Conservation (phyloP, 2,888 invertebrate genomes). For the Arenicola marina region DNA sequence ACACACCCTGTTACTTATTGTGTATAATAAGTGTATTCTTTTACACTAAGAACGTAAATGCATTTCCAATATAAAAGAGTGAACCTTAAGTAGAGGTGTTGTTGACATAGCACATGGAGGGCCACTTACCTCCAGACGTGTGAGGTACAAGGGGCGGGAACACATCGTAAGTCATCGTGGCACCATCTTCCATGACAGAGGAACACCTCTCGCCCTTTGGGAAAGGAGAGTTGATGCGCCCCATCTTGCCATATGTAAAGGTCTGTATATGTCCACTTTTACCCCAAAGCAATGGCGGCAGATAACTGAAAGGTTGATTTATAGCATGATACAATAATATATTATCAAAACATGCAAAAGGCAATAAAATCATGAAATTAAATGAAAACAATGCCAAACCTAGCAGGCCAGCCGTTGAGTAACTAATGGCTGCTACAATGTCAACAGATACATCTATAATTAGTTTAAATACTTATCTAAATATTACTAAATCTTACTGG, state of each 20-base stretch:
- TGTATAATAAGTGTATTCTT: too few relatives aligned
- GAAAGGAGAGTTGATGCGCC: slow-evolving; percentile 83
- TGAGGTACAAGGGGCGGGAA: slow-evolving; percentile 78
- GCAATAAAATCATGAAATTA: neutral
- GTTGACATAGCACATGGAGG: neutral
- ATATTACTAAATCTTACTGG: too few relatives aligned
- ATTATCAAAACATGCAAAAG: neutral
- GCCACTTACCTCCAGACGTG: slow-evolving; percentile 64
- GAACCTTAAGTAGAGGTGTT: too few relatives aligned
- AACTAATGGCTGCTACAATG: too few relatives aligned
- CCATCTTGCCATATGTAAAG: slow-evolving; percentile 77
- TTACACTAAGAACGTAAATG: too few relatives aligned
- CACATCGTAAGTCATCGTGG: slow-evolving; percentile 88
- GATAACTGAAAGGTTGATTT: slow-evolving; percentile 75
- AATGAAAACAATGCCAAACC: too few relatives aligned
- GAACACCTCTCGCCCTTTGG: slow-evolving; percentile 79
- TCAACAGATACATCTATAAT: too few relatives aligned
- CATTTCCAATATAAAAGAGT: too few relatives aligned
- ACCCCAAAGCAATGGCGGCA: slow-evolving; percentile 90
- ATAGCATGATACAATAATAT: neutral
- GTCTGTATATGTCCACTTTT: slow-evolving; percentile 95
- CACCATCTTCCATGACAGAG: slow-evolving; percentile 77
- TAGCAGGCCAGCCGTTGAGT: too few relatives aligned
- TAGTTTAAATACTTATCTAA: too few relatives aligned
- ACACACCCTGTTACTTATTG: too few relatives aligned